A percentile compares a stretch with the other conserved stretches of the same genome.
These are phyloP conservation scores for Hoplodrina blanda DNA, from an alignment of 2,888 invertebrate species.

Conservation along the genomic window DNA sequence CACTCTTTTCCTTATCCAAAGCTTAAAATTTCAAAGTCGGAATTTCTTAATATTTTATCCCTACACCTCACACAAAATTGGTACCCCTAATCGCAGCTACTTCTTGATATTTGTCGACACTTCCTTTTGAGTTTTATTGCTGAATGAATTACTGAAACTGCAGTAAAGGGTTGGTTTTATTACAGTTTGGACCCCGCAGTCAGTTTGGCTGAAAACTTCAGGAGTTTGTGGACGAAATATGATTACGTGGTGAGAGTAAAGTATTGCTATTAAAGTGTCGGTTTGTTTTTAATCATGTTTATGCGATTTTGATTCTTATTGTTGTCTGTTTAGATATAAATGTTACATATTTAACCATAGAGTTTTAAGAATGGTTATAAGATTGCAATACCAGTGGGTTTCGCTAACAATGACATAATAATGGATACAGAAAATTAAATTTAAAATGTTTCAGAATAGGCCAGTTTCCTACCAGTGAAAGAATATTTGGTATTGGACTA, in stretches of 20 bases:
- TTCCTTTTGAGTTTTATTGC: slow-evolving; percentile 66
- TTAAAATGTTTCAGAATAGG: too few species aligned
- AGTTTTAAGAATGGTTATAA: too few species aligned
- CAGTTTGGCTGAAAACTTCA: slow-evolving; percentile 49
- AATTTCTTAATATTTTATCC: too few species aligned
- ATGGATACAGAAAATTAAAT: too few species aligned
- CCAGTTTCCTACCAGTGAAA: too few species aligned
- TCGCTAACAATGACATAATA: too few species aligned
- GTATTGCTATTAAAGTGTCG: slow-evolving; percentile 18
- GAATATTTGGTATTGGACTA: too few species aligned
- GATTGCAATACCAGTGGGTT: too few species aligned
- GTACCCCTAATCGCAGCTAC: slow-evolving; percentile 38
- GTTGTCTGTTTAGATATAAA: neutral
- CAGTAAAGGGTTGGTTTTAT: slow-evolving; percentile 66
- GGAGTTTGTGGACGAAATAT: slow-evolving; percentile 48
- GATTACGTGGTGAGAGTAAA: slow-evolving; percentile 45
- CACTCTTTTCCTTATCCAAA: too few species aligned
- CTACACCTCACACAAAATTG: neutral
- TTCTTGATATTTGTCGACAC: slow-evolving; percentile 64
- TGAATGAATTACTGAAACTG: slow-evolving; percentile 61
- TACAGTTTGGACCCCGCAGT: slow-evolving; percentile 49
- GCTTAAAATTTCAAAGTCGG: too few species aligned
- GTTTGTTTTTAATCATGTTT: slow-evolving; percentile 14
- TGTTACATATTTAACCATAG: too few species aligned
- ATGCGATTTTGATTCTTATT: neutral